Conservation (phyloP, 1,140 invertebrate genomes). For the Apis cerana region DNA sequence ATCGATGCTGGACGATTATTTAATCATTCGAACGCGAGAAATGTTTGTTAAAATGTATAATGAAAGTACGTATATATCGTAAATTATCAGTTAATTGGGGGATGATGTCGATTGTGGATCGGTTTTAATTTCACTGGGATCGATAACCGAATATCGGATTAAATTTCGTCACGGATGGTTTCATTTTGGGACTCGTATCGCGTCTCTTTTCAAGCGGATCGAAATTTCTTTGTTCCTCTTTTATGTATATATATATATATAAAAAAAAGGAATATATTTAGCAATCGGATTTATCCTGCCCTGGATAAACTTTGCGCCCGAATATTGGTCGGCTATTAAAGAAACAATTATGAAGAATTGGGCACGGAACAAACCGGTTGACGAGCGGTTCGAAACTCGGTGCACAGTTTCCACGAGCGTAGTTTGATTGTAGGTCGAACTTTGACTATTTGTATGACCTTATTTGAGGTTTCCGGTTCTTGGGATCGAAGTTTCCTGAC, state of each 20-base stretch:
- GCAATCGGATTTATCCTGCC: background rate
- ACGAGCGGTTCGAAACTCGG: slow-evolving; percentile 4
- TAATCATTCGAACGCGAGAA: too few relatives aligned
- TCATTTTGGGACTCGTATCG: too few relatives aligned
- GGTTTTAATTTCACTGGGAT: too few relatives aligned
- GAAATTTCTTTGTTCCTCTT: background rate
- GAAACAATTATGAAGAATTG: slow-evolving; percentile 1
- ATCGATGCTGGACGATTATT: too few relatives aligned
- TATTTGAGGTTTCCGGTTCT: slow-evolving; percentile 22
- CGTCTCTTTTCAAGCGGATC: background rate
- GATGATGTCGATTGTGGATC: too few relatives aligned
- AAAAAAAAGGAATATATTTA: background rate
- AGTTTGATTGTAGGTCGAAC: slow-evolving; percentile 30
- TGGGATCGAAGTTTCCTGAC: slow-evolving; percentile 7
- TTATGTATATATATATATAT: background rate
- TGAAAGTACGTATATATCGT: too few relatives aligned
- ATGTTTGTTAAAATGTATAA: too few relatives aligned
- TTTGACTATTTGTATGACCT: slow-evolving; percentile 40
- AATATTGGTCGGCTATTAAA: background rate
- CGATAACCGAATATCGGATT: too few relatives aligned
- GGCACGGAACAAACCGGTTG: slow-evolving; percentile 1
- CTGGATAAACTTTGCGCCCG: background rate
- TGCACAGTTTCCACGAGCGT: background rate
- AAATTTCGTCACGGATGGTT: too few relatives aligned
- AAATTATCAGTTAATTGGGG: too few relatives aligned